These are phyloP conservation scores for Trichosurus vulpecula DNA, from an alignment of 2,797 vertebrate species.

Conservation along the genomic window DNA sequence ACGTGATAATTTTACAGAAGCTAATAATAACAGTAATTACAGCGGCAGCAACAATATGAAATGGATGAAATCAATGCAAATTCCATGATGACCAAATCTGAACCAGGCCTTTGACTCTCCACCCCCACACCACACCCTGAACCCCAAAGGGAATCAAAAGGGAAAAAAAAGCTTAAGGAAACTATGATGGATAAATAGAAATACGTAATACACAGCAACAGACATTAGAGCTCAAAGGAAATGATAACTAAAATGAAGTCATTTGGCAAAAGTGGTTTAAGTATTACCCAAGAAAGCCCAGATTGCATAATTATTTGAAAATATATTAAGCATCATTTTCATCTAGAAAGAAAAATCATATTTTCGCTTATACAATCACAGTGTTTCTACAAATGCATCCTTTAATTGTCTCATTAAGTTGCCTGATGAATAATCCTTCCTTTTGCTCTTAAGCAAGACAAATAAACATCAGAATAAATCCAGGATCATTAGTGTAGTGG, in stretches of 20 bases:
- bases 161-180: conserved; percentile 41
- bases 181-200: conserved; percentile 49
- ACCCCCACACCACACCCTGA: conserved; percentile 32
- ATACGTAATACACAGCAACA: conserved; percentile 25
- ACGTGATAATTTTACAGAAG: conserved; percentile 48
- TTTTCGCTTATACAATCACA: conserved; percentile 5
- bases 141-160: conserved; percentile 16
- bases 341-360: conserved; percentile 1
- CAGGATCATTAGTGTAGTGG: background rate
- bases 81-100: conserved; percentile 33
- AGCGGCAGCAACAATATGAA: conserved; percentile 65
- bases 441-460: background rate
- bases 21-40: background rate
- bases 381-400: conserved; percentile 9
- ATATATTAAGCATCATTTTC: conserved; percentile 26
- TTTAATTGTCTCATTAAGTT: conserved; percentile 22
- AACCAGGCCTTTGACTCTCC: conserved; percentile 25
- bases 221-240: conserved; percentile 44
- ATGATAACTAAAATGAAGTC: conserved; percentile 48
- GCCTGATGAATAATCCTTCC: background rate
- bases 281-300: conserved; percentile 52
- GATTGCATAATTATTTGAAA: conserved; percentile 57
- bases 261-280: conserved; percentile 35
- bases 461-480: background rate
- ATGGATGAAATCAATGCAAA: conserved; percentile 59